Base-by-base conservation (phyloP, 2,113 vertebrate species). In the Sinocyclocheilus grahami region DNA sequence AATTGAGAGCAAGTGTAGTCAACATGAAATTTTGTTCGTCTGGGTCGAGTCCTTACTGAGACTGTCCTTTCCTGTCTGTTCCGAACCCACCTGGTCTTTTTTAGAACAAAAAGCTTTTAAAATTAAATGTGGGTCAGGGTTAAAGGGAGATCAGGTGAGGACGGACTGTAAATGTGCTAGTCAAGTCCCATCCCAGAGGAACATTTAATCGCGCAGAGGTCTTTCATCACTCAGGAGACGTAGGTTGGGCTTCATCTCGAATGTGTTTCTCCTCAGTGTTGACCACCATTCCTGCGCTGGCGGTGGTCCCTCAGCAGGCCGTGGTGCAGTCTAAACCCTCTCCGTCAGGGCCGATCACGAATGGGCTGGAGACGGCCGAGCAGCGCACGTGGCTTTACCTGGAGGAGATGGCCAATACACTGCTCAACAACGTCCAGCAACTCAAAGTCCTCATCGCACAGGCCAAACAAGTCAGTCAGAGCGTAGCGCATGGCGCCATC, bases 381-480 rank as follows among this genome's bases (percentile, higher is more conserved):
- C 96, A 93, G 79, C 94, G 95, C 67, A 97, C 93, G 83, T 99
- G 98, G 98, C 86, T 97, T 1, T 97, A 97, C 94, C 91, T 99
- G 90, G 98, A 99, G 69, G 97, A 99, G 92, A 95, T 96, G 90
- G 97, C 97, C 86, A 97, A 97, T 86, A 97, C 96, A 0, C 89
- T 99, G 90, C 93, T 98, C 87, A 96, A 5, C 93, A 97, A 97
- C 0, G 97, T 96, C 0, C 98, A 99, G 94, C 97, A 99, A 90
- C 96, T 99, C 87, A 99, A 99, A 93, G 93, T 91, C 0, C 90
- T 98, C 55, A 96, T 99, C 0, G 96, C 98, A 46, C 97, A 99
- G 90, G 97, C 97, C 87, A 98, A 96, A 76, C 96, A 96, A 87
- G 94, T 95, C 90, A 96, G 95, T 91, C 93, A 94, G 80, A 92